Percentiles rank a stretch among this genome's conserved stretches.
Conservation (phyloP, 1,140 invertebrate genomes). For the Penaeus indicus region DNA sequence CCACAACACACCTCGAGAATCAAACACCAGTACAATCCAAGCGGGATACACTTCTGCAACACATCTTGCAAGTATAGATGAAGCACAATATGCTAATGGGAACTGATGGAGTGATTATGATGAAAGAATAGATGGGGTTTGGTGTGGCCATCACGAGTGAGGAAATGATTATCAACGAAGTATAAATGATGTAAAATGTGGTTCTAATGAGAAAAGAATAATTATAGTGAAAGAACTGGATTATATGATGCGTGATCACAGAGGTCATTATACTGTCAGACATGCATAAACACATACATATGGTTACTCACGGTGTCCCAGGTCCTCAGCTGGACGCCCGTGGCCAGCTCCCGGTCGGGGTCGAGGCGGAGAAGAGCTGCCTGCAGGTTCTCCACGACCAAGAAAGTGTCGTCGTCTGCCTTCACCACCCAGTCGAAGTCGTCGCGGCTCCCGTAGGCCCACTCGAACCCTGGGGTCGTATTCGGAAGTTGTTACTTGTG, state of each 20-base stretch:
- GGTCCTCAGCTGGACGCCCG: constrained; percentile 52
- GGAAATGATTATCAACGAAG: neutral
- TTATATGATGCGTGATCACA: too few relatives aligned
- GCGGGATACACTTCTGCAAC: too few relatives aligned
- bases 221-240: too few relatives aligned
- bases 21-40: too few relatives aligned
- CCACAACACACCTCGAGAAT: too few relatives aligned
- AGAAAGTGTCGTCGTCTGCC: constrained; percentile 64
- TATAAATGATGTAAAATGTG: too few relatives aligned
- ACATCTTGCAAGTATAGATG: neutral
- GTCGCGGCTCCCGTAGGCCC: constrained; percentile 42
- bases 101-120: neutral
- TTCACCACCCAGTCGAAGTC: constrained; percentile 65
- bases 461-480: constrained; percentile 47
- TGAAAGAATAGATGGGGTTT: neutral
- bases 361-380: constrained; percentile 39
- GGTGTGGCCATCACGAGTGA: neutral
- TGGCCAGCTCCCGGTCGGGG: constrained; percentile 41
- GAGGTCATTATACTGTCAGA: too few relatives aligned
- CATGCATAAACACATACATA: too few relatives aligned
- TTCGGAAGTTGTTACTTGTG: neutral
- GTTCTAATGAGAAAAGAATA: too few relatives aligned
- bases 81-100: neutral
- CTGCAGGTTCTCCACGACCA: constrained; percentile 60
- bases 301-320: constrained; percentile 58